Conservation (phyloP, 1,140 invertebrate genomes). For the Thaumatotibia leucotreta region DNA sequence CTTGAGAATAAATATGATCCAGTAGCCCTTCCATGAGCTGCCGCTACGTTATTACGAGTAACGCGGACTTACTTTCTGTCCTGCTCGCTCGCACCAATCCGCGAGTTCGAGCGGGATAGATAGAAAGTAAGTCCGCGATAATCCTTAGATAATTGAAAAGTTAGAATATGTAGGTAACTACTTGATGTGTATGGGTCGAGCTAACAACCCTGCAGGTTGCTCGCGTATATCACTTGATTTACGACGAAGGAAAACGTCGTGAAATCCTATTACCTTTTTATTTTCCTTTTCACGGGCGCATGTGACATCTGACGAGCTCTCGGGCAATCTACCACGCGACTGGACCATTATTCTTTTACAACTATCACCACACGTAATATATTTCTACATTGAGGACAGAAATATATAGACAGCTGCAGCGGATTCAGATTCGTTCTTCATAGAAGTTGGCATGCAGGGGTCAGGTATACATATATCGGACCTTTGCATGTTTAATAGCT, state of each 20-base stretch:
- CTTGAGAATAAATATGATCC: too few relatives aligned
- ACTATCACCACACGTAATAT: background rate
- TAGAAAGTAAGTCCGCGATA: background rate
- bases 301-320: background rate
- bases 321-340: background rate
- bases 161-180: background rate
- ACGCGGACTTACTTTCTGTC: too few relatives aligned
- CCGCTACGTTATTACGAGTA: too few relatives aligned
- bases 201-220: background rate
- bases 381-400: too few relatives aligned
- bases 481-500: too few relatives aligned
- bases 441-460: too few relatives aligned
- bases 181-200: background rate
- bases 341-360: background rate
- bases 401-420: too few relatives aligned
- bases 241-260: slow-evolving; percentile 6
- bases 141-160: background rate
- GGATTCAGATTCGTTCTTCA: too few relatives aligned
- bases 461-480: too few relatives aligned
- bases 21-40: too few relatives aligned
- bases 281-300: slow-evolving; percentile 7
- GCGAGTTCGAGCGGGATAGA: too few relatives aligned
- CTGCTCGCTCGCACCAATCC: too few relatives aligned
- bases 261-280: slow-evolving; percentile 14
- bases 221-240: slow-evolving; percentile 1